These are phyloP conservation scores for Oligia strigilis DNA, from an alignment of 2,888 invertebrate genomes.

Conservation along the genomic window DNA sequence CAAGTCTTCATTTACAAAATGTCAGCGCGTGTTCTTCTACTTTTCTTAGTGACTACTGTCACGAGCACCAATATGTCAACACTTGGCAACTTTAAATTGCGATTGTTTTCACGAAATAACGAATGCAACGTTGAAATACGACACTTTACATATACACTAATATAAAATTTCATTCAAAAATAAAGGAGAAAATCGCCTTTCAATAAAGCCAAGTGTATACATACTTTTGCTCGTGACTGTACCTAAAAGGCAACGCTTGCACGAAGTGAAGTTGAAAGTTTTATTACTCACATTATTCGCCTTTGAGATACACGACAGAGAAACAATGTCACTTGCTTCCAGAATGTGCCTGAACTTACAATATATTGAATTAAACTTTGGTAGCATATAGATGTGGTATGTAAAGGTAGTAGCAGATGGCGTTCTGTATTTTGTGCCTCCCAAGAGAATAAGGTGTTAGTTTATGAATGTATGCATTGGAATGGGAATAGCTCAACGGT, in stretches of 20 bases:
- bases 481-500: background rate
- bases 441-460: background rate
- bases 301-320: slow-evolving; percentile 4
- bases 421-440: background rate
- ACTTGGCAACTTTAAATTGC: too few species aligned
- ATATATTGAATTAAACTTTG: slow-evolving; percentile 14
- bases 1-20: background rate
- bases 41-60: background rate
- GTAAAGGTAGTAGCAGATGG: background rate
- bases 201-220: too few species aligned
- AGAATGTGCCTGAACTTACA: slow-evolving; percentile 6
- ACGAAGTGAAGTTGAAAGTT: slow-evolving; percentile 19
- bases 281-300: slow-evolving; percentile 33
- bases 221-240: too few species aligned
- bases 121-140: too few species aligned
- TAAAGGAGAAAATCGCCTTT: too few species aligned
- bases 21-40: background rate
- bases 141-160: too few species aligned
- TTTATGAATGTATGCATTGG: too few species aligned
- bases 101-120: too few species aligned
- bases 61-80: too few species aligned
- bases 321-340: slow-evolving; percentile 28
- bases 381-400: background rate
- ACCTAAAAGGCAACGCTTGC: background rate
- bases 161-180: too few species aligned